These are phyloP conservation scores for Glaucopsyche alexis DNA, from an alignment of 2,888 invertebrate genomes.

Conservation along the genomic window DNA sequence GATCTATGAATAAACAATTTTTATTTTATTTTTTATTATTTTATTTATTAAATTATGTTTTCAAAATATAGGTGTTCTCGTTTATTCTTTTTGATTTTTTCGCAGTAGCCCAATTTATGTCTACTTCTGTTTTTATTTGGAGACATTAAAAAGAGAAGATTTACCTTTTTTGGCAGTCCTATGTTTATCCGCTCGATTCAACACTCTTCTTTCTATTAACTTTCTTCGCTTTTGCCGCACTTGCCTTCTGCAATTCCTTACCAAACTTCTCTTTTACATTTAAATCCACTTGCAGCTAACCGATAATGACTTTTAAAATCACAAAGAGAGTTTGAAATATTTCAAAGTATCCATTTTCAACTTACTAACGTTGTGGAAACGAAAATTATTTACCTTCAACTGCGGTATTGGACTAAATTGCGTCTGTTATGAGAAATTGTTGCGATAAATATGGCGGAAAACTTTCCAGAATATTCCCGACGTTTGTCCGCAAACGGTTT, in stretches of 20 bases:
- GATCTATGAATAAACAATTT: too few species aligned
- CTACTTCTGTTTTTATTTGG: too few species aligned
- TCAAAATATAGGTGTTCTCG: too few species aligned
- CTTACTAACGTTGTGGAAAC: slow-evolving; percentile 12
- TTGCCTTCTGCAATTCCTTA: neutral
- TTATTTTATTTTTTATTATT: too few species aligned
- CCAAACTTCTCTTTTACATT: slow-evolving; percentile 1
- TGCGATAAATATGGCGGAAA: slow-evolving; percentile 23
- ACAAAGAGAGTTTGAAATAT: slow-evolving; percentile 13
- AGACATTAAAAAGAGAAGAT: too few species aligned
- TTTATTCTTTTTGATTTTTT: too few species aligned
- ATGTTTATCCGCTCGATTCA: too few species aligned
- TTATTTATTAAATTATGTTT: too few species aligned
- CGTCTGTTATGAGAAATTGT: slow-evolving; percentile 19
- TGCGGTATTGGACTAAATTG: slow-evolving; percentile 18
- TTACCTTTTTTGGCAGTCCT: too few species aligned
- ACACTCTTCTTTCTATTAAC: too few species aligned
- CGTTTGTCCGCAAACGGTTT: slow-evolving; percentile 13
- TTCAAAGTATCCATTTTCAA: slow-evolving; percentile 11
- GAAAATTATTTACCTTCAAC: slow-evolving; percentile 15
- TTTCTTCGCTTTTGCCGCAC: neutral
- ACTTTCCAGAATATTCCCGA: slow-evolving; percentile 22
- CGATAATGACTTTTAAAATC: neutral
- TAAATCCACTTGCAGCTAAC: neutral
- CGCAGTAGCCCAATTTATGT: too few species aligned